These are phyloP conservation scores for Eurosta solidaginis DNA, from an alignment of 1,140 invertebrate genomes.

Conservation along the genomic window DNA sequence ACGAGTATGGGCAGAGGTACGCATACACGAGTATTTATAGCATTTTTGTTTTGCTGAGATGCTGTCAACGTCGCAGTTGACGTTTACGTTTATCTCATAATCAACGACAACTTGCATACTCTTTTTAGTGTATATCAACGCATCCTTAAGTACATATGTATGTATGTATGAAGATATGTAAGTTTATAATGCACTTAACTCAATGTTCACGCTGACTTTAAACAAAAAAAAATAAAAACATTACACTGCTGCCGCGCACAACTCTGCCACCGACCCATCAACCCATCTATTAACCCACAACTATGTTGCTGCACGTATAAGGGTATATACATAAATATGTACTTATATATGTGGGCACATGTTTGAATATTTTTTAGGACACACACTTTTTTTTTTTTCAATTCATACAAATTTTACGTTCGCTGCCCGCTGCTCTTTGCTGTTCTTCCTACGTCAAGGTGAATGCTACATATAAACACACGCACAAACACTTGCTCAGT, in stretches of 20 bases:
- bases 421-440: conserved; percentile 3
- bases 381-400: not conserved
- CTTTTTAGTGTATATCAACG: not conserved
- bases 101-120: not conserved
- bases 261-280: too few species aligned
- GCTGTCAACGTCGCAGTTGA: not conserved
- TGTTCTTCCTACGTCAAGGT: conserved; percentile 24
- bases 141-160: not conserved
- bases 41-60: too few species aligned
- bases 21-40: not conserved
- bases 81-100: not conserved
- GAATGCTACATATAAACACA: not conserved
- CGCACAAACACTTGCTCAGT: conserved; percentile 11
- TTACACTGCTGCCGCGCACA: not conserved
- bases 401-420: not conserved
- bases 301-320: too few species aligned
- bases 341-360: not conserved
- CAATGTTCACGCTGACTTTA: not conserved
- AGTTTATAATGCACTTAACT: not conserved
- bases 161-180: not conserved
- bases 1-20: not conserved
- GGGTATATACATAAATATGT: conserved; percentile 8
- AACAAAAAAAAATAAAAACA: not conserved
- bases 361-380: not conserved
- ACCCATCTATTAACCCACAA: too few species aligned